A percentile compares a stretch with the other conserved stretches of the same genome.
Conservation (phyloP, 2,888 invertebrate genomes). For the Drosophila mayaguana region DNA sequence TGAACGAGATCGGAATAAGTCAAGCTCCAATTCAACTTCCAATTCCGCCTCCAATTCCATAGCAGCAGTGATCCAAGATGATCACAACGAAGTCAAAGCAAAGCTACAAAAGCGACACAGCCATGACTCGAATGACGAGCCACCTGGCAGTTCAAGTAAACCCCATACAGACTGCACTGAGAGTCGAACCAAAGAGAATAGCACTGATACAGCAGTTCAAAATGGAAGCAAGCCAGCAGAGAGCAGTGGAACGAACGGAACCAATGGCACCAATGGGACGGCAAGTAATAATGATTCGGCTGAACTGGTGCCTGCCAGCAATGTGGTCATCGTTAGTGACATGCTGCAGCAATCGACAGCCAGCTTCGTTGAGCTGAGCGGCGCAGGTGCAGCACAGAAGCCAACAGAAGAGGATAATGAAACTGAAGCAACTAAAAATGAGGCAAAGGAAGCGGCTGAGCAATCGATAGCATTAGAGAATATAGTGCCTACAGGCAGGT, state of each 20-base stretch:
- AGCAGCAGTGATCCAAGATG: conserved; percentile 85
- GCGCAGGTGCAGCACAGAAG: conserved; percentile 11
- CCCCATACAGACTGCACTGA: conserved; percentile 19
- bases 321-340: conserved; percentile 79
- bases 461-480: not conserved
- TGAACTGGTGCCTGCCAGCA: conserved; percentile 33
- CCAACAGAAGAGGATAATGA: not conserved
- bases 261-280: conserved; percentile 41
- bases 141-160: conserved; percentile 60
- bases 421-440: not conserved
- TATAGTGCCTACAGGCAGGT: not conserved
- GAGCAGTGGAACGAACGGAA: conserved; percentile 29
- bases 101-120: conserved; percentile 88
- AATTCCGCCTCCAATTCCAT: conserved; percentile 40
- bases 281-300: conserved; percentile 13
- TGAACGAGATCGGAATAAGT: conserved; percentile 57
- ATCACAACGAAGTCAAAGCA: conserved; percentile 86
- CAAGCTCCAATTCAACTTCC: conserved; percentile 37
- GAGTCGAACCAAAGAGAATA: conserved; percentile 27
- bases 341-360: conserved; percentile 78
- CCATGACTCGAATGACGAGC: conserved; percentile 92
- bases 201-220: conserved; percentile 28
- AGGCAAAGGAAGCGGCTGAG: not conserved
- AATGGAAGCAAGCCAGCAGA: conserved; percentile 46
- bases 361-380: conserved; percentile 76